These are phyloP conservation scores for Acropora yongei DNA, from an alignment of 64 coral and sea anemone species.

Conservation along the genomic window DNA sequence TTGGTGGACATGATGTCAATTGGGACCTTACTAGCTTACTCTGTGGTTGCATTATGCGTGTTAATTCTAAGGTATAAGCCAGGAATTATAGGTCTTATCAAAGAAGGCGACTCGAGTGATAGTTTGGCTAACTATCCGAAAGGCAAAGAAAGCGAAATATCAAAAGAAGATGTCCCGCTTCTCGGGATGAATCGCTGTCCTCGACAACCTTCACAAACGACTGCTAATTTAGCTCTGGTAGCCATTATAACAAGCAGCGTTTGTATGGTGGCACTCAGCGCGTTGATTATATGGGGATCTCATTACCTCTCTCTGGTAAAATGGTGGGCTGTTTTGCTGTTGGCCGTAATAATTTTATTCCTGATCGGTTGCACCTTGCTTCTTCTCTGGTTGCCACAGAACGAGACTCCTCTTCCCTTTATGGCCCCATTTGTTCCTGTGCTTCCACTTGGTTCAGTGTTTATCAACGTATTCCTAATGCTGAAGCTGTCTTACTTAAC, in stretches of 20 bases:
- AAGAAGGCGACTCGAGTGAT: not conserved
- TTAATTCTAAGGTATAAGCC: conserved; percentile 28
- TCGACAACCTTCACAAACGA: not conserved
- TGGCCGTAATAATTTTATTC: not conserved
- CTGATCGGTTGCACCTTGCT: not conserved
- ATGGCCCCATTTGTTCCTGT: conserved; percentile 31
- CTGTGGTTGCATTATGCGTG: not conserved
- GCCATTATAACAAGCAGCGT: not conserved
- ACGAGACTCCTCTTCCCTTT: not conserved
- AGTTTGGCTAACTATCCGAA: not conserved
- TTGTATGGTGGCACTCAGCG: not conserved
- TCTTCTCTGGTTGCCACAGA: conserved; percentile 1
- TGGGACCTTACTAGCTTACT: not conserved
- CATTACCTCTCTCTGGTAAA: not conserved
- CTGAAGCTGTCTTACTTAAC: conserved; percentile 24
- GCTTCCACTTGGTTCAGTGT: not conserved
- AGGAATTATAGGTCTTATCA: conserved; percentile 1
- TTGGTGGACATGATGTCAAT: conserved; percentile 40
- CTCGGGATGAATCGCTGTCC: not conserved
- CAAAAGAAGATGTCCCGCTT: not conserved
- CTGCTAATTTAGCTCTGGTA: not conserved
- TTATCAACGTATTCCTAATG: conserved; percentile 31
- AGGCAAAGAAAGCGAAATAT: not conserved
- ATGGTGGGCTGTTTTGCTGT: conserved; percentile 15
- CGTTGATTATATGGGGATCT: not conserved